Evolutionary conservation across 2,113 vertebrate species (phyloP).

Genomic region (Sciurus niger): DNA sequence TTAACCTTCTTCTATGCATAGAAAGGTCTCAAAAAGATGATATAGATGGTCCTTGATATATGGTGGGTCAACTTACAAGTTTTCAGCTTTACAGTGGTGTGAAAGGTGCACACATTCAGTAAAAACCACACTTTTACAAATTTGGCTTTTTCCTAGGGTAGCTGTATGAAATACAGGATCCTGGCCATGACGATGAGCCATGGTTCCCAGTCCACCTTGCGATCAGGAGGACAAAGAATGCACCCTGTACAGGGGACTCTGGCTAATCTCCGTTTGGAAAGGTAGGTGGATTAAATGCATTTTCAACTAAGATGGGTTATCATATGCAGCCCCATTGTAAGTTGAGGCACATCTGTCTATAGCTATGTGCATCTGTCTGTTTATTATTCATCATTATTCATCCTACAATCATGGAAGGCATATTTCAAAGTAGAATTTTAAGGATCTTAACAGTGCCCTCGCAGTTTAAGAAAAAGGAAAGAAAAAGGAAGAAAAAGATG

Average conservation of each 20-base stretch:
- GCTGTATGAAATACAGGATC: neutral
- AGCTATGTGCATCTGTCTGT: neutral
- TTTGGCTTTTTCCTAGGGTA: neutral
- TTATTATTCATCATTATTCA: neutral
- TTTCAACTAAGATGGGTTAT: neutral
- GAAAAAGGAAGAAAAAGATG: neutral
- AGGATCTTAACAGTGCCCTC: neutral
- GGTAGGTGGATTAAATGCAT: too few species aligned
- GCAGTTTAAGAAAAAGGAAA: too few species aligned
- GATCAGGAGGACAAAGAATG: neutral
- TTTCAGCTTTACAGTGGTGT: neutral
- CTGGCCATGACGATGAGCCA: too few species aligned
- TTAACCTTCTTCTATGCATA: neutral
- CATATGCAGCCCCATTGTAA: neutral
- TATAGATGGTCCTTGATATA: neutral
- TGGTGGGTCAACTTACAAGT: neutral
- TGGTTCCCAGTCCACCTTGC: too few species aligned
- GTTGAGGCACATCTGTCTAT: neutral
- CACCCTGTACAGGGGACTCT: neutral
- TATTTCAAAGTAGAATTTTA: neutral
- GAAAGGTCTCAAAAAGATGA: neutral
- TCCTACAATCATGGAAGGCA: neutral
- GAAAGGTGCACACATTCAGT: neutral
- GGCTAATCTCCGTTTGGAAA: too few species aligned
- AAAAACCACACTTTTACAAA: neutral